These are phyloP conservation scores for Dinothrombium tinctorium DNA, from an alignment of 1,140 invertebrate species.

Conservation along the genomic window DNA sequence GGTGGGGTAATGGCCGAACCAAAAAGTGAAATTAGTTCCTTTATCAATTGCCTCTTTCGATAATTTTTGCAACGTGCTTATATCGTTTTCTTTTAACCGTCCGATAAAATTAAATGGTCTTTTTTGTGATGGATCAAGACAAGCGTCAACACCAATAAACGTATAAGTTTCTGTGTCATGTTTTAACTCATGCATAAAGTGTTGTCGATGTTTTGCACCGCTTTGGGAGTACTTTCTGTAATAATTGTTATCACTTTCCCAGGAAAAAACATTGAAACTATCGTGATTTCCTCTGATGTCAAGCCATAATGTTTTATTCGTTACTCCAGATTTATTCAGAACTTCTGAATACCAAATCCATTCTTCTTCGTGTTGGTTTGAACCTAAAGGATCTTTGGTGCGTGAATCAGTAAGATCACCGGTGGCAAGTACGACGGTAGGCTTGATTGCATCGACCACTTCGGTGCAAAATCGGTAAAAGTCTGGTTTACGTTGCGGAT, in stretches of 20 bases:
- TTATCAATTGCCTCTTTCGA: background rate
- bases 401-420: slow-evolving; percentile 79
- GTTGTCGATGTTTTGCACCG: slow-evolving; percentile 38
- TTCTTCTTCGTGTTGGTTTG: slow-evolving; percentile 53
- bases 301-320: slow-evolving; percentile 49
- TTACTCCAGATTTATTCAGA: slow-evolving; percentile 38
- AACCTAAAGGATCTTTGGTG: slow-evolving; percentile 46
- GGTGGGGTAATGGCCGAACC: slow-evolving; percentile 84
- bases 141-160: slow-evolving; percentile 71
- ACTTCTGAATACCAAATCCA: slow-evolving; percentile 55
- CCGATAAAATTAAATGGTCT: slow-evolving; percentile 85
- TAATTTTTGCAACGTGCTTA: slow-evolving; percentile 6
- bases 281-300: slow-evolving; percentile 88
- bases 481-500: slow-evolving; percentile 42
- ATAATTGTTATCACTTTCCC: slow-evolving; percentile 2
- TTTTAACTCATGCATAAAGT: slow-evolving; percentile 44
- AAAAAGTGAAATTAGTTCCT: slow-evolving; percentile 28
- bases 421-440: slow-evolving; percentile 49
- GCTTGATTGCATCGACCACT: slow-evolving; percentile 46
- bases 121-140: slow-evolving; percentile 52
- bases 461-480: slow-evolving; percentile 52
- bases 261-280: slow-evolving; percentile 50
- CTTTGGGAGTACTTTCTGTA: slow-evolving; percentile 49
- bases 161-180: slow-evolving; percentile 32
- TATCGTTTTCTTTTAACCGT: slow-evolving; percentile 28